Conservation (phyloP, 2,888 invertebrate species). For the Scaptomyza tumidula region DNA sequence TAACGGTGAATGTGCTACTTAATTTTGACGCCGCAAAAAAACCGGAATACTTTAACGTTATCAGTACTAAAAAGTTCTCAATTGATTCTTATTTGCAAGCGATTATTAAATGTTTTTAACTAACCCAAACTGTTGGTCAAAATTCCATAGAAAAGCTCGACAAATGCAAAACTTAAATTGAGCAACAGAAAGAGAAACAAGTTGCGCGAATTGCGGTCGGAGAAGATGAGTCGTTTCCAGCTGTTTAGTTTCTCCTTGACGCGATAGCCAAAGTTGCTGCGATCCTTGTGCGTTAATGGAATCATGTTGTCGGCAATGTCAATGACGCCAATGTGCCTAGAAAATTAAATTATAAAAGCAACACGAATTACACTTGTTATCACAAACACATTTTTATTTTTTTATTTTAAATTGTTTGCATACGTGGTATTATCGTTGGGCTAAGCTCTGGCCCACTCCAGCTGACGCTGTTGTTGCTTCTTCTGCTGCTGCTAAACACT, state of each 20-base stretch:
- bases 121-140: slow-evolving; percentile 94
- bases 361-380: slow-evolving; percentile 38
- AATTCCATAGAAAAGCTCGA: slow-evolving; percentile 96
- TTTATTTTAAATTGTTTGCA: slow-evolving; percentile 72
- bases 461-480: slow-evolving; percentile 40
- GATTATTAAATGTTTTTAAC: slow-evolving; percentile 43
- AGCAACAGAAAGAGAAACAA: slow-evolving; percentile 95
- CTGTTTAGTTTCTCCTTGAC: slow-evolving; percentile 90
- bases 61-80: neutral
- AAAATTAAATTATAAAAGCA: slow-evolving; percentile 14
- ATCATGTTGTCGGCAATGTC: slow-evolving; percentile 66
- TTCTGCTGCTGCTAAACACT: slow-evolving; percentile 35
- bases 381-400: slow-evolving; percentile 12
- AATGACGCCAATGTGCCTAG: slow-evolving; percentile 4
- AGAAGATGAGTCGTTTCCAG: slow-evolving; percentile 94
- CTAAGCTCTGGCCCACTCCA: slow-evolving; percentile 45
- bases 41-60: neutral
- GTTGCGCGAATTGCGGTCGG: slow-evolving; percentile 96
- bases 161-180: slow-evolving; percentile 98
- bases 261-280: slow-evolving; percentile 87
- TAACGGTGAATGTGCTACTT: no score
- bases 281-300: slow-evolving; percentile 91
- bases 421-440: slow-evolving; percentile 82
- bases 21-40: neutral
- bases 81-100: neutral